Evolutionary conservation across 1,140 invertebrate genomes (phyloP).

Genomic region (Chrysoperla carnea): DNA sequence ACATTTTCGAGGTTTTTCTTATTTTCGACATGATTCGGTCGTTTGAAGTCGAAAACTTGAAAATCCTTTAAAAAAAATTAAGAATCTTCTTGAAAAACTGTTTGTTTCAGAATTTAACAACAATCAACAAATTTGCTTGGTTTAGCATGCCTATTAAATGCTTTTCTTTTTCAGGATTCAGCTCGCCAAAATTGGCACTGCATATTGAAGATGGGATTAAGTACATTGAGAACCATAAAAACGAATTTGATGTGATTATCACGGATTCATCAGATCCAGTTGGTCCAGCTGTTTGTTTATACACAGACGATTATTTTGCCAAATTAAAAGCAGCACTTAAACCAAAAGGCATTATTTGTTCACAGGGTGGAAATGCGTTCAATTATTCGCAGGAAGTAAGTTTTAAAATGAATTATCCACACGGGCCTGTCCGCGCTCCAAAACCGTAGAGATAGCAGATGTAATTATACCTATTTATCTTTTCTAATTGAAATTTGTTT

Average conservation of each 20-base stretch:
- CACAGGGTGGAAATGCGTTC: constrained; percentile 85
- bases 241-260: constrained; percentile 93
- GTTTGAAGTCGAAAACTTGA: no score
- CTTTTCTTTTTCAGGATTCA: constrained; percentile 44
- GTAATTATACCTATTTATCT: no score
- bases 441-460: no score
- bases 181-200: constrained; percentile 65
- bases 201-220: constrained; percentile 89
- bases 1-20: no score
- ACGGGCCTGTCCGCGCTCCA: no score
- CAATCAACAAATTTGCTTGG: no score
- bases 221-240: constrained; percentile 73
- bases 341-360: constrained; percentile 81
- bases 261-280: constrained; percentile 96
- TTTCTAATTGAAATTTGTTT: no score
- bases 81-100: no score
- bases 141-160: no score
- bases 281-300: constrained; percentile 52
- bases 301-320: constrained; percentile 75
- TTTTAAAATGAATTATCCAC: constrained; percentile 40
- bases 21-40: no score
- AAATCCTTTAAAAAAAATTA: no score
- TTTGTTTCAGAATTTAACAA: no score
- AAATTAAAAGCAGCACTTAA: constrained; percentile 69
- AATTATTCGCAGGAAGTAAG: constrained; percentile 63